phyloP scores from a whole-genome alignment of 2,888 invertebrate genomes.

The Ephialtes manifestator region DNA sequence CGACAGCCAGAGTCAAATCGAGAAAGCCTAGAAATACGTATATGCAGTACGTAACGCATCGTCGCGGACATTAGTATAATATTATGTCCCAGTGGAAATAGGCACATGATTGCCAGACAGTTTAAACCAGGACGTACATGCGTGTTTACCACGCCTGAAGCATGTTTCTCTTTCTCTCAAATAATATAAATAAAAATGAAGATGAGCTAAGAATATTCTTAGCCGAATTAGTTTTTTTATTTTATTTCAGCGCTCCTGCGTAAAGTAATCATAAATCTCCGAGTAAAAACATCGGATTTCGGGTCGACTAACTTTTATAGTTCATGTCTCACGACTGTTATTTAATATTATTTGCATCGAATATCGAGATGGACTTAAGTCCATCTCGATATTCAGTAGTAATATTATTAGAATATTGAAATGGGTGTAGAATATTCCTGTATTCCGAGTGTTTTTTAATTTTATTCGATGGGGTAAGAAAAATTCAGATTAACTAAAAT shows the following conservation, averaged over 20 bases:
- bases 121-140: not conserved
- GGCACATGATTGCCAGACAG: not conserved
- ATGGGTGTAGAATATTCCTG: too few species aligned
- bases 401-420: too few species aligned
- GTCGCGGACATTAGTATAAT: slow-evolving; percentile 15
- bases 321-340: not conserved
- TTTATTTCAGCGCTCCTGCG: not conserved
- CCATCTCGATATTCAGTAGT: too few species aligned
- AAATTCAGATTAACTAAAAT: too few species aligned
- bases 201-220: not conserved
- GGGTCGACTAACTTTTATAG: not conserved
- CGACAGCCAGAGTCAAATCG: not conserved
- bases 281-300: not conserved
- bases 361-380: too few species aligned
- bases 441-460: too few species aligned
- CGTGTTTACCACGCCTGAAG: not conserved
- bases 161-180: not conserved
- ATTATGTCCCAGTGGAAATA: not conserved
- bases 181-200: not conserved
- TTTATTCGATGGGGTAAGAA: too few species aligned
- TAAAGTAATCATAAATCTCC: not conserved
- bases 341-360: too few species aligned
- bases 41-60: not conserved
- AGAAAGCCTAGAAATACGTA: slow-evolving; percentile 5
- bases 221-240: too few species aligned